Percentiles rank a stretch among this genome's conserved stretches.
Conservation (phyloP, 2,888 invertebrate species). For the Leptodirus hochenwartii region DNA sequence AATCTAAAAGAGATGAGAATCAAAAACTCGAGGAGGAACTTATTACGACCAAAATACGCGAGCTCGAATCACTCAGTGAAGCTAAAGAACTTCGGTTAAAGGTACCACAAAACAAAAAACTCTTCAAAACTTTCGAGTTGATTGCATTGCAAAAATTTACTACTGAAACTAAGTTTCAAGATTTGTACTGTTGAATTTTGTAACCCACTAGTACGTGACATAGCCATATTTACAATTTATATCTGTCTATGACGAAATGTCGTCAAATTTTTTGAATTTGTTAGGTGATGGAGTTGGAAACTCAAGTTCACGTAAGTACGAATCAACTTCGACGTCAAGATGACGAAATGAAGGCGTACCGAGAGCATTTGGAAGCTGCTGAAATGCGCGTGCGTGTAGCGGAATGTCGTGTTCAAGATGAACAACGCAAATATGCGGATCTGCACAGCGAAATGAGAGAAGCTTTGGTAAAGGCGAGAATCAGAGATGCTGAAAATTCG, state of each 20-base stretch:
- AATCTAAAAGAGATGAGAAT: conserved; percentile 60
- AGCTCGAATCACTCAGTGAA: conserved; percentile 87
- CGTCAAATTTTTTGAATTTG: conserved; percentile 7
- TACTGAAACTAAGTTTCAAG: no score
- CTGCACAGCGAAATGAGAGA: conserved; percentile 57
- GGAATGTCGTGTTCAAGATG: conserved; percentile 61
- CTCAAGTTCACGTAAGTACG: conserved; percentile 80
- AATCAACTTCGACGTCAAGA: conserved; percentile 83
- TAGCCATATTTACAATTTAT: no score
- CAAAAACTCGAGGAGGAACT: conserved; percentile 86
- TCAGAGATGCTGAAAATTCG: conserved; percentile 86
- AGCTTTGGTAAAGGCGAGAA: conserved; percentile 82
- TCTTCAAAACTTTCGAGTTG: no score
- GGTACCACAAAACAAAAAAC: conserved; percentile 28
- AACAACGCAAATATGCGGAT: conserved; percentile 59
- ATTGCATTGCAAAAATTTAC: no score
- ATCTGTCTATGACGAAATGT: background rate
- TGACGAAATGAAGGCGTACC: conserved; percentile 73
- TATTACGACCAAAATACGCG: conserved; percentile 82
- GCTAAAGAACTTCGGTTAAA: conserved; percentile 87
- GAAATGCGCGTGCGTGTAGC: conserved; percentile 57
- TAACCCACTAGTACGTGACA: no score
- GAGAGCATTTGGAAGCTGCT: conserved; percentile 60
- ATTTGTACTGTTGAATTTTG: no score
- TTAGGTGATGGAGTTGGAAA: conserved; percentile 86